Conservation (phyloP, 2,888 invertebrate genomes). For the Taenaris catops region DNA sequence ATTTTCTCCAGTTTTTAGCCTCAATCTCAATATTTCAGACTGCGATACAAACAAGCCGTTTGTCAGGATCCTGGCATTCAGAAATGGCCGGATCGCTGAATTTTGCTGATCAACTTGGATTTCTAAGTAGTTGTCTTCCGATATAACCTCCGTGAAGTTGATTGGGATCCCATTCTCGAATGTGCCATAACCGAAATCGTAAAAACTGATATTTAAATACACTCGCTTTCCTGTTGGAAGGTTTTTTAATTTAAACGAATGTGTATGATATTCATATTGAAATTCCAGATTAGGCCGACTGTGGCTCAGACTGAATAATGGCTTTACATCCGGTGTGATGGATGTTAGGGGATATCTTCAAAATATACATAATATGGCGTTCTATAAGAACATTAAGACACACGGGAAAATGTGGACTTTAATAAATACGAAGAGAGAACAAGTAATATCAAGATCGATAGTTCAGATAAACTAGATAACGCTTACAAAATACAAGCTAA, state of each 20-base stretch:
- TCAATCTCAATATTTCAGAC: slow-evolving; percentile 81
- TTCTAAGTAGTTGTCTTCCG: slow-evolving; percentile 68
- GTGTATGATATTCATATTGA: too few relatives aligned
- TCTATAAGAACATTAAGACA: too few relatives aligned
- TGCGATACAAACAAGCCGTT: slow-evolving; percentile 84
- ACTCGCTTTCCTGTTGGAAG: slow-evolving; percentile 77
- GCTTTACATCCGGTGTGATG: too few relatives aligned
- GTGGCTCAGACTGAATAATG: too few relatives aligned
- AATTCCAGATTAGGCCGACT: too few relatives aligned
- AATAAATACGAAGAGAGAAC: too few relatives aligned
- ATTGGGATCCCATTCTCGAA: slow-evolving; percentile 57
- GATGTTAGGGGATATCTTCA: too few relatives aligned
- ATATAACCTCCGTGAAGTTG: slow-evolving; percentile 43
- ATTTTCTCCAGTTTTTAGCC: slow-evolving; percentile 81
- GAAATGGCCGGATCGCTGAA: slow-evolving; percentile 79
- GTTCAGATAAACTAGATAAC: too few relatives aligned
- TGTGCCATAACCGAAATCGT: slow-evolving; percentile 72
- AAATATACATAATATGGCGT: neutral
- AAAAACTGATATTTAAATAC: slow-evolving; percentile 84
- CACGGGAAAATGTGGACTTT: too few relatives aligned
- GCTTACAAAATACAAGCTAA: too few relatives aligned
- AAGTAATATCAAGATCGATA: too few relatives aligned
- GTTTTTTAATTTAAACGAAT: neutral
- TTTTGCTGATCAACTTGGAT: slow-evolving; percentile 79
- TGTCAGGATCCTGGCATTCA: slow-evolving; percentile 73